Evolutionary conservation across 2,113 vertebrate genomes (phyloP).

Genomic region (Glaucidium brasilianum): DNA sequence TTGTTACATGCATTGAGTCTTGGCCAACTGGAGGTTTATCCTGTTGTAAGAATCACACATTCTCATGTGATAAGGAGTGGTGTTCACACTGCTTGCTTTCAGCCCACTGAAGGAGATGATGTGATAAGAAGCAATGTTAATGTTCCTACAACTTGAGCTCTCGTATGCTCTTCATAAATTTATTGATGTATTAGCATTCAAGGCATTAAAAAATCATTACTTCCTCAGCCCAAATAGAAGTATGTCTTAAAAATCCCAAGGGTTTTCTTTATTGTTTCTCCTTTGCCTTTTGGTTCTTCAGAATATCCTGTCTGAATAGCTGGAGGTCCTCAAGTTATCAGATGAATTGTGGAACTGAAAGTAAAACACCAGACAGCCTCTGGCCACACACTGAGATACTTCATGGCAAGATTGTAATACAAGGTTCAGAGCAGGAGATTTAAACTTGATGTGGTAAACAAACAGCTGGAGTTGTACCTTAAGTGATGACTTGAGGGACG

Average conservation of each 20-base stretch:
- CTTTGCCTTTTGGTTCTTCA: background rate
- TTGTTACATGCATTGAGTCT: background rate
- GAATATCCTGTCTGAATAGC: background rate
- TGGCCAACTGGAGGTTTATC: background rate
- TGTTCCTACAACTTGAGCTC: background rate
- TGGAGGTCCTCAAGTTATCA: background rate
- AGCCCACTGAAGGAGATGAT: background rate
- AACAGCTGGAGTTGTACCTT: background rate
- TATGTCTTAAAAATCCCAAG: background rate
- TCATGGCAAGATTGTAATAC: background rate
- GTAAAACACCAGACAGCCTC: background rate
- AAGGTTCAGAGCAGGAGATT: background rate
- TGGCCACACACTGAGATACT: background rate
- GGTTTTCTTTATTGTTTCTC: background rate
- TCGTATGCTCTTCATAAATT: background rate
- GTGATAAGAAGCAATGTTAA: background rate
- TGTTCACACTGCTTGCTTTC: background rate
- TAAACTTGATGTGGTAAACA: background rate
- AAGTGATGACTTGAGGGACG: background rate
- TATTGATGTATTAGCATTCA: background rate
- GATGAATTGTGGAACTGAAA: background rate
- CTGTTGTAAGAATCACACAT: background rate
- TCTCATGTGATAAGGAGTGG: background rate
- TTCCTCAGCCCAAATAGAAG: background rate
- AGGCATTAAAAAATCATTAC: background rate